A percentile compares a stretch with the other conserved stretches of the same genome.
Evolutionary conservation across 2,797 vertebrate genomes (phyloP).

Genomic region (Phrynocephalus vlangalii): DNA sequence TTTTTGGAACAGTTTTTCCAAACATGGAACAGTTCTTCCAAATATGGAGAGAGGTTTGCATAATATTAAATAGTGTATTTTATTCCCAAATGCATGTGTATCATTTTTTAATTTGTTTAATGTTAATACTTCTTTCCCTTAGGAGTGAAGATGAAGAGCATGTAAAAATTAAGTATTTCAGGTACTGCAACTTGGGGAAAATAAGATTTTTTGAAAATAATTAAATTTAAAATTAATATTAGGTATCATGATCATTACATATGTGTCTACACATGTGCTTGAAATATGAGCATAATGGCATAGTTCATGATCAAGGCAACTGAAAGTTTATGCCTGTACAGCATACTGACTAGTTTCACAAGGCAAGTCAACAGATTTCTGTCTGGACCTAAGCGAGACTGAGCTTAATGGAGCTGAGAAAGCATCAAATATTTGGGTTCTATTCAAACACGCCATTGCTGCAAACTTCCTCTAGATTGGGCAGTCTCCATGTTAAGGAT

Average conservation of each 20-base stretch:
- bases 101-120: constrained; percentile 47
- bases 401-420: not conserved
- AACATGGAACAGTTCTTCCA: not conserved
- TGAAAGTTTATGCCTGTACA: not conserved
- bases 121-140: constrained; percentile 56
- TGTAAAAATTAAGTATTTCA: constrained; percentile 89
- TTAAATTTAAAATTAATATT: not conserved
- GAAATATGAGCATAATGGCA: not conserved
- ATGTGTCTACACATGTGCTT: not conserved
- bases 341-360: not conserved
- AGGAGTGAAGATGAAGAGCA: constrained; percentile 90
- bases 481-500: too few species aligned
- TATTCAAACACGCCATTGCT: not conserved
- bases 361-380: not conserved
- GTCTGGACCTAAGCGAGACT: too few species aligned
- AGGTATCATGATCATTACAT: not conserved
- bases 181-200: constrained; percentile 73
- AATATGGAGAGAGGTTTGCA: not conserved
- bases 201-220: not conserved
- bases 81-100: not conserved
- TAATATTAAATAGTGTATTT: not conserved
- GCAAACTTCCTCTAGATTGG: too few species aligned
- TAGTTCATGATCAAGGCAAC: not conserved
- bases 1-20: not conserved
- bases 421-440: not conserved